Percentiles rank a stretch among this genome's conserved stretches.
Conservation (phyloP, 2,113 vertebrate genomes). For the Lasiurus borealis region DNA sequence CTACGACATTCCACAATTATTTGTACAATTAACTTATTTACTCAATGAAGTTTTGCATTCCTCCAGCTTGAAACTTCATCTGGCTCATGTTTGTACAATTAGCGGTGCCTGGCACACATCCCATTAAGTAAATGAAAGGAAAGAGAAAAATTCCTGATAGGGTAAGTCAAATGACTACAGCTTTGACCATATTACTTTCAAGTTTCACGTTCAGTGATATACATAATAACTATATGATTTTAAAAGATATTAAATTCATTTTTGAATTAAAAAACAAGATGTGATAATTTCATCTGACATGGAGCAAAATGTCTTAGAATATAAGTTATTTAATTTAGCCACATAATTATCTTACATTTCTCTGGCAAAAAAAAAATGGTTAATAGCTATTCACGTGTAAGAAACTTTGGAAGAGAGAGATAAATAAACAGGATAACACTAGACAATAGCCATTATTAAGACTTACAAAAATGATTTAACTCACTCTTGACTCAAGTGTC, state of each 20-base stretch:
- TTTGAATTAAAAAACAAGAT: constrained; percentile 45
- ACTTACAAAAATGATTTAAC: background rate
- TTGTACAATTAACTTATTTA: background rate
- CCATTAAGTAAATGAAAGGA: background rate
- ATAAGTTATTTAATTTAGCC: background rate
- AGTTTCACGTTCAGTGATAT: background rate
- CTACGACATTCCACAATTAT: background rate
- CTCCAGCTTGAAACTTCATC: background rate
- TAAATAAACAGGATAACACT: background rate
- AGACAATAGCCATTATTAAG: background rate
- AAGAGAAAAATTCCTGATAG: background rate
- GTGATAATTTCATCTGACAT: background rate
- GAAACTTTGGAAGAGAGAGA: background rate
- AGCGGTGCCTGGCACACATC: background rate
- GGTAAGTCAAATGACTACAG: background rate
- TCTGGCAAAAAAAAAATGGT: background rate
- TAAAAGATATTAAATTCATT: constrained; percentile 51
- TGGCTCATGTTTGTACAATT: background rate
- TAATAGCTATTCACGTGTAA: background rate
- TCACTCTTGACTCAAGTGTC: background rate
- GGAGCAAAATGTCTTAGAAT: background rate
- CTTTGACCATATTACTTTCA: background rate
- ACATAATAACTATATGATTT: constrained; percentile 36
- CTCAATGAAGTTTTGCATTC: background rate
- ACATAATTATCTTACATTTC: background rate